Base-by-base conservation (phyloP, 2,113 vertebrate genomes). In the Amazona guildingii region DNA sequence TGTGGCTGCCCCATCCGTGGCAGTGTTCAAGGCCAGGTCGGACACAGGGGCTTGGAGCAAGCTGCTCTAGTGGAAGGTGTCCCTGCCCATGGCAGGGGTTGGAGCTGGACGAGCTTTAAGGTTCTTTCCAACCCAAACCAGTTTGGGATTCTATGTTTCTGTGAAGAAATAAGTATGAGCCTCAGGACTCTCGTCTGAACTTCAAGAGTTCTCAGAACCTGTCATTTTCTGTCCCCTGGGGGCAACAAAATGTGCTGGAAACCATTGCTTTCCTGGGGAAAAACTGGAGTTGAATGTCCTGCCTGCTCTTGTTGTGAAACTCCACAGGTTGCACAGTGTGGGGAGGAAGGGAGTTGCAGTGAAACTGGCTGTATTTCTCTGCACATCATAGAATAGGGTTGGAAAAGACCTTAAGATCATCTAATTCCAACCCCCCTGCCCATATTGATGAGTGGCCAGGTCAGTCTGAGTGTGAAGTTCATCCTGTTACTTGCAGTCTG, bases 161-260 rank as follows among this genome's bases (percentile, higher is more conserved):
- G 33, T 59, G 33, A 35, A 24, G 57, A 66, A 51, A 3, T 39
- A 12, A 46, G 4, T 39, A 11, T 6, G 6, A 78, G 75, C 46
- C 41, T 73, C 17, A 11, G 46, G 43, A 51, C n/a, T 89, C 4
- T 7, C 23, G 24, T 33, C 41, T 94, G 78, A 82, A 74, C 74
- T 73, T 92, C 48, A 86, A 29, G n/a, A 43, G 35, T 91, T 63
- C 27, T 3, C 2, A 12, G 25, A 77, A 48, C 37, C 75, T 81
- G 37, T 55, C 51, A 21, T 90, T 75, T 91, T 79, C 44, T 66
- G 33, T 83, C 48, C 68, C 66, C 37, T 21, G 44, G 24, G 59
- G 35, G 15, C 37, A 96, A 83, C 46, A 92, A 68, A 92, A 66
- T 9, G 33, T 90, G 21, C 64, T 86, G 83, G 24, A 81, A 88